A percentile compares a stretch with the other conserved stretches of the same genome.
Evolutionary conservation across 1,140 invertebrate species (phyloP).

Genomic region (Camponotus vicinus): DNA sequence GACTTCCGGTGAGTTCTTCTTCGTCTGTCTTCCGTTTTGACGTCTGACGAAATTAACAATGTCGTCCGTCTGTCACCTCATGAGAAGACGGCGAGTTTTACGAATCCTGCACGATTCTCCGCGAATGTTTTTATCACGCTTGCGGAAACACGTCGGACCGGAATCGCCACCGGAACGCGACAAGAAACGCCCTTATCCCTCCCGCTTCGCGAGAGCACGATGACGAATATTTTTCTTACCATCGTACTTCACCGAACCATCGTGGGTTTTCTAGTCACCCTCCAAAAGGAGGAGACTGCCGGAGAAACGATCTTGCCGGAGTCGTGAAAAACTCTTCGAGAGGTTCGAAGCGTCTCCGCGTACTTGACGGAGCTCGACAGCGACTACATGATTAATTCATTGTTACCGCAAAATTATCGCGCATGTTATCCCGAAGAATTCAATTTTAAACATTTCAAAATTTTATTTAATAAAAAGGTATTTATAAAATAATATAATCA

Average conservation of each 20-base stretch:
- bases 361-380: slow-evolving; percentile 51
- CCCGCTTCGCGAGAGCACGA: slow-evolving; percentile 46
- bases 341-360: slow-evolving; percentile 34
- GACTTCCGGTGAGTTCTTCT: slow-evolving; percentile 69
- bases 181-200: slow-evolving; percentile 42
- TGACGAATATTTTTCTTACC: slow-evolving; percentile 69
- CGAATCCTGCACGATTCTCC: slow-evolving; percentile 57
- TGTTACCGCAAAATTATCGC: slow-evolving; percentile 27
- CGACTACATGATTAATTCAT: slow-evolving; percentile 66
- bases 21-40: slow-evolving; percentile 66
- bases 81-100: slow-evolving; percentile 56
- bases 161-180: slow-evolving; percentile 12
- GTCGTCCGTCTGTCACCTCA: slow-evolving; percentile 73
- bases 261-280: slow-evolving; percentile 40
- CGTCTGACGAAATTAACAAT: slow-evolving; percentile 79
- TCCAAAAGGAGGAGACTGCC: slow-evolving; percentile 10
- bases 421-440: slow-evolving; percentile 21
- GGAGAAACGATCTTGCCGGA: slow-evolving; percentile 18
- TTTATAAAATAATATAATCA: not conserved
- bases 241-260: slow-evolving; percentile 48
- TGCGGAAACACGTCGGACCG: slow-evolving; percentile 73
- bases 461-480: not conserved
- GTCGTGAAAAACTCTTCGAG: slow-evolving; percentile 47
- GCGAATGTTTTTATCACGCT: slow-evolving; percentile 68
- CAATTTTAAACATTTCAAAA: not conserved